Base-by-base conservation (phyloP, 2,888 invertebrate genomes). In the Cryptosula pallasiana region DNA sequence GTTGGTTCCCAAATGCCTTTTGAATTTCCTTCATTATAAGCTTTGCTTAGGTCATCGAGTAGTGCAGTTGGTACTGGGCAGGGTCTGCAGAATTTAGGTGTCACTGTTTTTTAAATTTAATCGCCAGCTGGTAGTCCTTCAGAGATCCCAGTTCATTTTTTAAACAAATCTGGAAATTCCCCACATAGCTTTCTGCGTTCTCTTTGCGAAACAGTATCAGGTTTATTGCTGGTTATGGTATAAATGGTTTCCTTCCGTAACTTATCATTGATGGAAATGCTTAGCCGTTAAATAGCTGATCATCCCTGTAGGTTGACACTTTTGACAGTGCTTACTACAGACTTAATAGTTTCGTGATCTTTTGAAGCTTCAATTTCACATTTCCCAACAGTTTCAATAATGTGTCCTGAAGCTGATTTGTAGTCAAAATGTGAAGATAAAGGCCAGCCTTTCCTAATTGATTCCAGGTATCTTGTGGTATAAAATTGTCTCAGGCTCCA, bases 21-120 rank as follows among this genome's bases (percentile, higher is more conserved):
- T 20, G 55, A 1, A n/a, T 58, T 16, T 35, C 69, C 54, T 23
- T 69, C 27, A 55, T 73, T 72, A 29, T 74, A 72, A 35, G 73
- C 70, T 25, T 55, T 25, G 1, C 58, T 34, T 45, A 73, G 36
- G 36, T 35, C 29, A 20, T 58, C 58, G 16, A 20, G 2, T 63
- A 74, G 54, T 9, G 72, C 71, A 69, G 73, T 76, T n/a, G 75
- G 75, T 20, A 77, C 75, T 29, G 75, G 58, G 36, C 75, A 71
- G 20, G 57, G 20, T 57, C 25, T 57, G 20, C 25, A 57, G 25
- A 57, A 25, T 23, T 23, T 25, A n/a, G 13, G 25, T 57, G 20
- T 57, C 5, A 23, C 57, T 16, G 23, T 25, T 9, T 9, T 25
- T 57, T 57, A 23, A 57, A 57, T 25, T 57, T 57, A 5, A 57